Evolutionary conservation across 2,797 vertebrate genomes (phyloP).

Genomic region (Scyliorhinus canicula): DNA sequence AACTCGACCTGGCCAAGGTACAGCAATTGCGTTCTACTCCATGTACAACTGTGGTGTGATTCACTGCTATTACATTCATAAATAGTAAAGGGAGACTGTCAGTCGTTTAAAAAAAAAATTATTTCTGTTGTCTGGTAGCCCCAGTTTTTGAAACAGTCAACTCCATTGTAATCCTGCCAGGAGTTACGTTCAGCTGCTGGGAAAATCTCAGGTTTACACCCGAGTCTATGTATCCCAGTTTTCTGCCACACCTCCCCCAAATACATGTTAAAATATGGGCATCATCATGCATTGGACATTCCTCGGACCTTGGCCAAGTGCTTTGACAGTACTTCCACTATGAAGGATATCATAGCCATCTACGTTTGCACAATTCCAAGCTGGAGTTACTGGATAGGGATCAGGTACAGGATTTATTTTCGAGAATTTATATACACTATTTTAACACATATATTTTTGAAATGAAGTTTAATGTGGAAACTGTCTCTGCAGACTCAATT

Average conservation of each 20-base stretch:
- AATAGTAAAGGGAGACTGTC: not conserved
- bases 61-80: not conserved
- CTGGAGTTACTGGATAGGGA: too few species aligned
- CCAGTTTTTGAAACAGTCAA: not conserved
- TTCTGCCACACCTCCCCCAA: not conserved
- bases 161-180: not conserved
- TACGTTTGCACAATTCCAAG: not conserved
- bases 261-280: not conserved
- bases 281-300: not conserved
- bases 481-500: not conserved
- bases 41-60: not conserved
- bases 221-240: not conserved
- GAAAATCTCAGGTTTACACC: not conserved
- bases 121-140: not conserved
- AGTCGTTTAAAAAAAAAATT: not conserved
- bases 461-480: not conserved
- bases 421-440: not conserved
- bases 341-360: not conserved
- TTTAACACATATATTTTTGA: not conserved
- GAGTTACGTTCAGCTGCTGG: not conserved
- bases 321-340: not conserved
- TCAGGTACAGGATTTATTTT: not conserved
- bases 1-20: conserved; percentile 95
- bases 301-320: not conserved
- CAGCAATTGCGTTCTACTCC: not conserved